Base-by-base conservation (phyloP, 23 tunicate genomes). In the Ciona savignyi region DNA sequence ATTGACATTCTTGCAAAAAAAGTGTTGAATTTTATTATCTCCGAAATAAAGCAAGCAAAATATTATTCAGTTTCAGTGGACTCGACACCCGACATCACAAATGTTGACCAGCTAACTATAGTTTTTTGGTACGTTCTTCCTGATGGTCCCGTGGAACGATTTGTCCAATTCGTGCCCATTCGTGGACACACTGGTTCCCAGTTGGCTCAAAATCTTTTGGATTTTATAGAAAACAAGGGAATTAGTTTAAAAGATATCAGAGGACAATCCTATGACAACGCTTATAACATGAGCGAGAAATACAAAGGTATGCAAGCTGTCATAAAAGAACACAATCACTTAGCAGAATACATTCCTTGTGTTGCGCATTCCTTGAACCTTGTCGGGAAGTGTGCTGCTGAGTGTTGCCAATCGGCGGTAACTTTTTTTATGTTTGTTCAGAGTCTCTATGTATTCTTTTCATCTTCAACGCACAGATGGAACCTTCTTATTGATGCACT, bases 31-130 rank as follows among this genome's bases (percentile, higher is more conserved):
- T 23, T 32, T 29, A 76, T 76, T 76, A 65, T 76, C 65, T 66
- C 34, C 80, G 80, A 76, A 76, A 65, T 65, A 67, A 76, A 76
- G n/a, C 74, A 1, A 66, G 75, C 80, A 66, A 66, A 65, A 35
- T 73, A 65, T 76, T 75, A 32, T 64, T 63, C 42, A 15, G 4
- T 75, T 29, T 75, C 80, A 6, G 63, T 75, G 25, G 80, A 75
- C 64, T 75, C 80, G 64, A 75, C 80, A 75, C 72, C 80, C 1
- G 80, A 75, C 34, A 19, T 76, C 35, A 26, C 72, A 64, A 56
- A 76, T 76, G 2, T 76, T 31, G 73, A 76, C 33, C 73, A 76
- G 80, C 51, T 76, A 30, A 76, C 75, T 4, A 26, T 64, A 29
- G 80, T 76, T 28, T 65, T 76, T 76, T 23, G 80, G 80, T 76